Conservation (phyloP, 2,113 vertebrate species). For the Equus przewalskii region DNA sequence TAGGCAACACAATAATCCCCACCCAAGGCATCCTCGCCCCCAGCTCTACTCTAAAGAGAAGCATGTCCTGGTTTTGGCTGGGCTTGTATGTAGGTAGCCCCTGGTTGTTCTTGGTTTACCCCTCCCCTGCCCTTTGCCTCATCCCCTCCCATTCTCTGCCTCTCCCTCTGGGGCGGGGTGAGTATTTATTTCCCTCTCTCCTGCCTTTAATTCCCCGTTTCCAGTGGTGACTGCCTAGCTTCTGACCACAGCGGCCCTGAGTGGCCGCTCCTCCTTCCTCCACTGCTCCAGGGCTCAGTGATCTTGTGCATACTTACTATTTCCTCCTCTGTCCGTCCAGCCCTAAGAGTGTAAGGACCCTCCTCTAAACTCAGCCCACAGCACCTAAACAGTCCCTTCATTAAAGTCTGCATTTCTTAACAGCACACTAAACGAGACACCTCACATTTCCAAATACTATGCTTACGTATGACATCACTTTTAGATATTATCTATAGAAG, state of each 20-base stretch:
- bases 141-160: neutral
- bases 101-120: neutral
- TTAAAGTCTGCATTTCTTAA: neutral
- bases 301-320: neutral
- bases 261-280: neutral
- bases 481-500: neutral
- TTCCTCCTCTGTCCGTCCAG: neutral
- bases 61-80: neutral
- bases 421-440: neutral
- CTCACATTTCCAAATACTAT: neutral
- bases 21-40: neutral
- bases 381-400: neutral
- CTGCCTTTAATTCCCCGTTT: neutral
- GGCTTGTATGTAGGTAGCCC: neutral
- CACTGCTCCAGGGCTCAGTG: neutral
- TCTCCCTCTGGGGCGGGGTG: neutral
- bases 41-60: neutral
- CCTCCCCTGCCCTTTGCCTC: accelerated
- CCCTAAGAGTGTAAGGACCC: neutral
- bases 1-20: neutral
- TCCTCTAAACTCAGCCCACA: neutral
- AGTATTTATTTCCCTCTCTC: neutral
- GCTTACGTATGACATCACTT: neutral
- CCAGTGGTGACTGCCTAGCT: neutral
- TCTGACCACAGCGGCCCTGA: neutral